Percentiles rank a stretch among this genome's conserved stretches.
Conservation (phyloP, 2,888 invertebrate species). For the Idaea biselata region DNA sequence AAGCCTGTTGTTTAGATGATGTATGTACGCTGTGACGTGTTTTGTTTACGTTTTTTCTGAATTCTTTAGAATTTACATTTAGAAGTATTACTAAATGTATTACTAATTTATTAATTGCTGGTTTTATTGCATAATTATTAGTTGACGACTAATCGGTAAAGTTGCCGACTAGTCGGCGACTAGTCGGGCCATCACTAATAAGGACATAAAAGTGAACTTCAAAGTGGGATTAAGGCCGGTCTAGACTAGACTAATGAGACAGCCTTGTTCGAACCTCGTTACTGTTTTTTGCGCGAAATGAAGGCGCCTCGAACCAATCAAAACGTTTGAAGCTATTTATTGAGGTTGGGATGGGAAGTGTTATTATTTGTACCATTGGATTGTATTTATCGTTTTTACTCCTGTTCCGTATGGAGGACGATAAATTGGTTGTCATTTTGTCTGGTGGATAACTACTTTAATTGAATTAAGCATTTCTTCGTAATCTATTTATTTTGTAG, state of each 20-base stretch:
- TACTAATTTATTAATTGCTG: too few species aligned
- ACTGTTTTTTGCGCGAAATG: constrained; percentile 43
- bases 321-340: neutral
- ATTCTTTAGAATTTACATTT: too few species aligned
- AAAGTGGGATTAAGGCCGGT: constrained; percentile 57
- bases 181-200: too few species aligned
- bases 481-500: neutral
- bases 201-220: constrained; percentile 56
- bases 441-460: neutral
- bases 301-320: constrained; percentile 6
- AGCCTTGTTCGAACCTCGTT: constrained; percentile 41
- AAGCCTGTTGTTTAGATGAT: too few species aligned
- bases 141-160: too few species aligned
- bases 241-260: constrained; percentile 47
- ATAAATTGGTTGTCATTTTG: neutral
- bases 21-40: too few species aligned
- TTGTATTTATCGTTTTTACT: neutral
- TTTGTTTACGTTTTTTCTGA: too few species aligned
- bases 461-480: neutral
- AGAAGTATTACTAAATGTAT: too few species aligned
- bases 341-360: neutral
- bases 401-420: neutral
- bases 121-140: too few species aligned
- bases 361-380: neutral
- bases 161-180: too few species aligned